Conservation (phyloP, 2,113 vertebrate species). For the Verasper variegatus region DNA sequence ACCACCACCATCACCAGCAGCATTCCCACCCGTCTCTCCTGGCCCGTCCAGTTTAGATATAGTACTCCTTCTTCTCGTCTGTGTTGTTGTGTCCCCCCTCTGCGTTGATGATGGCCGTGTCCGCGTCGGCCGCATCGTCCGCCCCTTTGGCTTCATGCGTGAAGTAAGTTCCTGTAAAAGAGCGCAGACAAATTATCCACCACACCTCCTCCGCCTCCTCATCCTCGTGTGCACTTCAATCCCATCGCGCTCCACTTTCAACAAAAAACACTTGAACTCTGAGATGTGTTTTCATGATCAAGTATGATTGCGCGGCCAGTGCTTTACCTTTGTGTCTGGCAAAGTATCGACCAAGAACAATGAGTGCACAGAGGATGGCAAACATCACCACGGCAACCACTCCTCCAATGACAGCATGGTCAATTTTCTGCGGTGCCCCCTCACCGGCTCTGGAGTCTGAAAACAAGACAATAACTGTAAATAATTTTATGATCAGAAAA, state of each 20-base stretch:
- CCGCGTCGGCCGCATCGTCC: constrained; percentile 96
- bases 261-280: constrained; percentile 53
- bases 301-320: constrained; percentile 46
- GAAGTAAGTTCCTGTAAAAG: constrained; percentile 94
- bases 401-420: constrained; percentile 97
- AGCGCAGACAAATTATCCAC: constrained; percentile 47
- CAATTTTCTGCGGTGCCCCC: constrained; percentile 91
- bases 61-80: constrained; percentile 99
- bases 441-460: constrained; percentile 95
- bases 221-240: constrained; percentile 31
- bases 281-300: constrained; percentile 66
- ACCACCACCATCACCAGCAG: constrained; percentile 44
- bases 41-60: constrained; percentile 90
- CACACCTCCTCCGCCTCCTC: constrained; percentile 8
- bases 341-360: constrained; percentile 97
- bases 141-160: constrained; percentile 99
- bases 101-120: constrained; percentile 99
- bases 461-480: constrained; percentile 64
- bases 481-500: constrained; percentile 56
- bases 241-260: neutral
- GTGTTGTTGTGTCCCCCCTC: constrained; percentile 99
- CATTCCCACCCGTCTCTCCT: constrained; percentile 67
- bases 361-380: constrained; percentile 98
- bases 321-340: constrained; percentile 99
- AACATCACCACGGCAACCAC: constrained; percentile 99